Conservation (phyloP, 2,888 invertebrate genomes). For the Sinotaia quadrata region DNA sequence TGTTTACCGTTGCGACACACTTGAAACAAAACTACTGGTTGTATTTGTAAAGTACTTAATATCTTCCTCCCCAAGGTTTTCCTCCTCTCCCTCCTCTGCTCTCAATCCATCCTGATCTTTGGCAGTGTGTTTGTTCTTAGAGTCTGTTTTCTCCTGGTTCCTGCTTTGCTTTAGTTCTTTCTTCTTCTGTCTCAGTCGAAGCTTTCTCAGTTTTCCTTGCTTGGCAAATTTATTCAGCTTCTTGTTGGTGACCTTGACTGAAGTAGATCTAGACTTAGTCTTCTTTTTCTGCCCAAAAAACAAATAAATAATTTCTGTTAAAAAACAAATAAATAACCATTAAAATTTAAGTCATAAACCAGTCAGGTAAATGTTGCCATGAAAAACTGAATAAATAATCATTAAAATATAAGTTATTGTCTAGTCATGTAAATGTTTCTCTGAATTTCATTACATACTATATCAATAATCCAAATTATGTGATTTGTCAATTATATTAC, state of each 20-base stretch:
- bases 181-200: slow-evolving; percentile 34
- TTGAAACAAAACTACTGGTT: no score
- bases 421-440: no score
- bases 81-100: slow-evolving; percentile 29
- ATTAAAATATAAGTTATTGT: no score
- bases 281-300: slow-evolving; percentile 23
- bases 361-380: no score
- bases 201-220: slow-evolving; percentile 51
- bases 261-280: slow-evolving; percentile 34
- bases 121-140: slow-evolving; percentile 8
- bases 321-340: no score
- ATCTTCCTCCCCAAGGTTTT: slow-evolving; percentile 49
- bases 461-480: no score
- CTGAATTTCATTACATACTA: no score
- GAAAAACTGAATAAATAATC: no score
- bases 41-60: no score
- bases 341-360: no score
- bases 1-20: slow-evolving; percentile 8
- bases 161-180: slow-evolving; percentile 32
- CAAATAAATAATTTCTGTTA: no score
- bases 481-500: no score
- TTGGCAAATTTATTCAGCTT: slow-evolving; percentile 51
- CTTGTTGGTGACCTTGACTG: slow-evolving; percentile 53
- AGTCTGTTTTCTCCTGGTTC: neutral
- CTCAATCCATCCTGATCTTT: slow-evolving; percentile 1